phyloP scores from a whole-genome alignment of 2,797 vertebrate genomes.

The Rhyacichthys aspro region DNA sequence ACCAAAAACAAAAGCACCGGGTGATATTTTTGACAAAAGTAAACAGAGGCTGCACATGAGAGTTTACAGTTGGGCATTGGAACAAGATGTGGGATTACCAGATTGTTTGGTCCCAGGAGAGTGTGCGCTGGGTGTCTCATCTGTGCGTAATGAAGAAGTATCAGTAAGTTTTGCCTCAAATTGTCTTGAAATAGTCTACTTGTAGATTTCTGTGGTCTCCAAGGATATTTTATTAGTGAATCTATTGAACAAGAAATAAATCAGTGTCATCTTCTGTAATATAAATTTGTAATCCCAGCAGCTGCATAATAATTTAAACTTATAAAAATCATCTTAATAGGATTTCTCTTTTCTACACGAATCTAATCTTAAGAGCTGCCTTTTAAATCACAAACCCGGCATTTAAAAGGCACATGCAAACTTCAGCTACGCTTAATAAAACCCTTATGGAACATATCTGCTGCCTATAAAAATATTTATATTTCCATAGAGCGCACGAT shows the following conservation, averaged over 20 bases:
- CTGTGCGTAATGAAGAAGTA: constrained; percentile 38
- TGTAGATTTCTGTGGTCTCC: constrained; percentile 29
- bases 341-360: constrained; percentile 1
- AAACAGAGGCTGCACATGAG: constrained; percentile 72
- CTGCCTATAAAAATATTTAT: constrained; percentile 12
- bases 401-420: constrained; percentile 2
- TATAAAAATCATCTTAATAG: neutral
- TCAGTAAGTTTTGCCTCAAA: constrained; percentile 66
- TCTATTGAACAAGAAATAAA: constrained; percentile 38
- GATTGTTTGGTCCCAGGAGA: constrained; percentile 21
- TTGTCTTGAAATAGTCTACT: constrained; percentile 57
- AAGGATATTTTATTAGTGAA: constrained; percentile 29
- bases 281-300: constrained; percentile 11
- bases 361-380: neutral
- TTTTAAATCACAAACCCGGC: constrained; percentile 4
- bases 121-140: constrained; percentile 55
- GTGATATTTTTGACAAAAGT: constrained; percentile 77
- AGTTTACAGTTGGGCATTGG: constrained; percentile 75
- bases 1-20: constrained; percentile 70
- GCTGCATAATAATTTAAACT: constrained; percentile 6
- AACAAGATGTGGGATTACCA: constrained; percentile 75
- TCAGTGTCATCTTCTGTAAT: constrained; percentile 21
- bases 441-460: constrained; percentile 5
- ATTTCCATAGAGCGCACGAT: constrained; percentile 18
- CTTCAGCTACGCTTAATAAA: constrained; percentile 11